These are phyloP conservation scores for Amblyopsis hoosieri DNA, from an alignment of 2,797 vertebrate genomes.

Conservation along the genomic window DNA sequence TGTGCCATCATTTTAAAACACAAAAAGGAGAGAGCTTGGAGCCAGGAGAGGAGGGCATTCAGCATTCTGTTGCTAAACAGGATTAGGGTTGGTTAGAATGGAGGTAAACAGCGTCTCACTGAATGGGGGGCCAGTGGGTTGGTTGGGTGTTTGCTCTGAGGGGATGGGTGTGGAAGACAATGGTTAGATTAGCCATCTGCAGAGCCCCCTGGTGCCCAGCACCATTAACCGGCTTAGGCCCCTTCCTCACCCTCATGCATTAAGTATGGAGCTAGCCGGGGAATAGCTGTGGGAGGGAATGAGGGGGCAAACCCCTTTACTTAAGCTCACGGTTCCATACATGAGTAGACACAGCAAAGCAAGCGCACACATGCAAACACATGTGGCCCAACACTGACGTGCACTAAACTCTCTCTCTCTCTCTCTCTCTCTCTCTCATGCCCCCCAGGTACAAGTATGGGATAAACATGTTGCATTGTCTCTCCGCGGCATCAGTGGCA, in stretches of 20 bases:
- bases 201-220: constrained; percentile 74
- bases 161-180: constrained; percentile 74
- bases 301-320: constrained; percentile 32
- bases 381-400: constrained; percentile 27
- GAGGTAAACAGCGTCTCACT: constrained; percentile 77
- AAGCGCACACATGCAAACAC: constrained; percentile 26
- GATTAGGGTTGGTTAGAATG: constrained; percentile 78
- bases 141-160: constrained; percentile 59
- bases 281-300: constrained; percentile 18
- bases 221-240: constrained; percentile 80
- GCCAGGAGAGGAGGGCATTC: constrained; percentile 56
- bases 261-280: constrained; percentile 49
- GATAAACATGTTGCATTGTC: constrained; percentile 70
- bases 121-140: constrained; percentile 65
- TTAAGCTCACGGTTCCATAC: constrained; percentile 47
- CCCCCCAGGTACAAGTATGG: constrained; percentile 38
- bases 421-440: constrained; percentile 23
- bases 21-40: constrained; percentile 15
- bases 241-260: constrained; percentile 49
- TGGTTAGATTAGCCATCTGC: constrained; percentile 86
- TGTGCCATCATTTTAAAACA: constrained; percentile 59
- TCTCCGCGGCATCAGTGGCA: constrained; percentile 58
- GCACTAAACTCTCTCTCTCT: constrained; percentile 10
- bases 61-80: constrained; percentile 79
- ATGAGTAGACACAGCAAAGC: constrained; percentile 22